Conservation (phyloP, 2,888 invertebrate species). For the Disparrhopalites patrizii region DNA sequence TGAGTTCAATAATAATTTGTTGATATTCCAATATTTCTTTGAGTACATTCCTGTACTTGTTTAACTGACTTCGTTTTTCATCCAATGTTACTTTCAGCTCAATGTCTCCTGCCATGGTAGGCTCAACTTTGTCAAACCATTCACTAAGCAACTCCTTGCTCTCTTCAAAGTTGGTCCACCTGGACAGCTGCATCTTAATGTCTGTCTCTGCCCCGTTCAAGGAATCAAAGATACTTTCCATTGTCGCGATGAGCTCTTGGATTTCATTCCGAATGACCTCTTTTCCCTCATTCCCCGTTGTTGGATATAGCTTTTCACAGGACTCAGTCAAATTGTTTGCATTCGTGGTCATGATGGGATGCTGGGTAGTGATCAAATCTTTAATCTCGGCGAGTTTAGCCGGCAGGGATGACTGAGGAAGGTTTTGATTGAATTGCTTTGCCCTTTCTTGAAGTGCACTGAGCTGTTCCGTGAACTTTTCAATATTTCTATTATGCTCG, state of each 20-base stretch:
- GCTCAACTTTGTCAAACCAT: constrained; percentile 74
- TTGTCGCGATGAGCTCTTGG: constrained; percentile 49
- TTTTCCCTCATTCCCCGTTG: constrained; percentile 80
- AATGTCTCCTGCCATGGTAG: constrained; percentile 70
- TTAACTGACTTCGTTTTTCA: constrained; percentile 84
- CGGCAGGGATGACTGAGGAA: constrained; percentile 57
- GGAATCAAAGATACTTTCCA: constrained; percentile 63
- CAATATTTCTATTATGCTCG: constrained; percentile 74
- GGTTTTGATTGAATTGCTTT: constrained; percentile 58
- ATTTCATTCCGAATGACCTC: constrained; percentile 61
- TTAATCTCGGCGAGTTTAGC: constrained; percentile 67
- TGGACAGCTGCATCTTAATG: constrained; percentile 69
- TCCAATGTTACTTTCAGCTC: constrained; percentile 80
- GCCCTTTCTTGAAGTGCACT: constrained; percentile 69
- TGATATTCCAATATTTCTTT: constrained; percentile 82
- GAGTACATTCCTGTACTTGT: constrained; percentile 71
- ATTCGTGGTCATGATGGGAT: constrained; percentile 55
- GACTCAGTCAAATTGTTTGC: constrained; percentile 80
- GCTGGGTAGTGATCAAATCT: constrained; percentile 58
- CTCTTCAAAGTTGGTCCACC: constrained; percentile 89
- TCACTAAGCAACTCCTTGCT: constrained; percentile 69
- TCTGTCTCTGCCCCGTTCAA: constrained; percentile 73
- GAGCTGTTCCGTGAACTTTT: constrained; percentile 77
- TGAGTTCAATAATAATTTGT: constrained; percentile 75
- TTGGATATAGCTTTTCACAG: constrained; percentile 81